phyloP scores from a whole-genome alignment of 2,888 invertebrate species.

The Lycaena phlaeas region DNA sequence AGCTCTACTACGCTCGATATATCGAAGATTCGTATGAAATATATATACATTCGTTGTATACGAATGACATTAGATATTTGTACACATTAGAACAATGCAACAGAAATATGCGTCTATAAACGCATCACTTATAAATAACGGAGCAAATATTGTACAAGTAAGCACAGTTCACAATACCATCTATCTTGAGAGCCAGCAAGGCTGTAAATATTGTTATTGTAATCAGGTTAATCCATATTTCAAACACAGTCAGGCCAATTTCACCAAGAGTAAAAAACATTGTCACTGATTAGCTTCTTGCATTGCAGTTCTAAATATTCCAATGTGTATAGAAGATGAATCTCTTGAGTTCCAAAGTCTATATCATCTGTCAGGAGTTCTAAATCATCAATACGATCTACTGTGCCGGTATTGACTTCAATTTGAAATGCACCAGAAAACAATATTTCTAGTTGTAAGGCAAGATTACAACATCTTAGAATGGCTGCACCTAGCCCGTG shows the following conservation, averaged over 20 bases:
- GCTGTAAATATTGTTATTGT: slow-evolving; percentile 88
- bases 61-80: slow-evolving; percentile 91
- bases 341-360: slow-evolving; percentile 79
- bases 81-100: slow-evolving; percentile 93
- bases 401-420: slow-evolving; percentile 89
- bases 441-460: slow-evolving; percentile 81
- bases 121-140: slow-evolving; percentile 94
- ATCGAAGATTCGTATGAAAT: slow-evolving; percentile 84
- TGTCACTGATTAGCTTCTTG: slow-evolving; percentile 51
- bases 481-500: slow-evolving; percentile 93
- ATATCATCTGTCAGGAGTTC: slow-evolving; percentile 85
- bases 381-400: slow-evolving; percentile 87
- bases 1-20: slow-evolving; percentile 87
- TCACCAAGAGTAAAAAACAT: slow-evolving; percentile 94
- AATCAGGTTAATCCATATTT: slow-evolving; percentile 92
- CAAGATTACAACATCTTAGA: slow-evolving; percentile 87
- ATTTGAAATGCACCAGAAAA: slow-evolving; percentile 80
- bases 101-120: slow-evolving; percentile 95
- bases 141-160: slow-evolving; percentile 95
- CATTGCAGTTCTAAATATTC: slow-evolving; percentile 76
- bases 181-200: slow-evolving; percentile 85
- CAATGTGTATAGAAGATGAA: slow-evolving; percentile 90
- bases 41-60: too few species aligned
- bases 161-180: slow-evolving; percentile 74
- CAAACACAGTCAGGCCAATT: slow-evolving; percentile 94